These are phyloP conservation scores for Vulpes lagopus DNA, from an alignment of 2,113 vertebrate genomes.

Conservation along the genomic window DNA sequence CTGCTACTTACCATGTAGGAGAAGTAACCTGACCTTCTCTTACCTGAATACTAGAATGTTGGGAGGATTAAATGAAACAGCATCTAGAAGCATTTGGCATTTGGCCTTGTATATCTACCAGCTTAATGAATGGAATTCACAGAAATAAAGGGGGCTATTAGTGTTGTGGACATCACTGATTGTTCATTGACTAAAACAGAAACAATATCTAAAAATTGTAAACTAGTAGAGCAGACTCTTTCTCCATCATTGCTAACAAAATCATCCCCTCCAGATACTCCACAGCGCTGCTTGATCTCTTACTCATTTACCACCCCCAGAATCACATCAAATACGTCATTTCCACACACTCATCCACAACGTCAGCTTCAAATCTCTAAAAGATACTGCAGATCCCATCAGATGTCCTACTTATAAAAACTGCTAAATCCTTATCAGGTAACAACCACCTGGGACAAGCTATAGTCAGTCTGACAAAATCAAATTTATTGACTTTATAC, in stretches of 20 bases:
- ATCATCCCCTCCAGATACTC: neutral
- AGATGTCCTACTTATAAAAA: neutral
- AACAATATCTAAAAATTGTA: neutral
- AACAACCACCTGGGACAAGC: neutral
- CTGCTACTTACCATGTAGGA: neutral
- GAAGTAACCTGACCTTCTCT: neutral
- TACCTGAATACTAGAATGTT: neutral
- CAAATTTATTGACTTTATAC: neutral
- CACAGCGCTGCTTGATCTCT: neutral
- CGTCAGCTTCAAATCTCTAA: neutral
- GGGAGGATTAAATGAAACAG: neutral
- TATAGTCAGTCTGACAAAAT: neutral
- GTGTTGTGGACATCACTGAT: neutral
- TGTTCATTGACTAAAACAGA: neutral
- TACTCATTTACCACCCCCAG: neutral
- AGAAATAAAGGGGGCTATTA: neutral
- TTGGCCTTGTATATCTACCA: neutral
- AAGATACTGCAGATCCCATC: neutral
- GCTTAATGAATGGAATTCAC: neutral
- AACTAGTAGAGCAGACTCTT: neutral
- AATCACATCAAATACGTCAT: neutral
- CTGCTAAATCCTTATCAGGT: neutral
- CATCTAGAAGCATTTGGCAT: neutral
- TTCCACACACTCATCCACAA: neutral
- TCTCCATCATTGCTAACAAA: neutral